These are phyloP conservation scores for Lates japonicus DNA, from an alignment of 2,797 vertebrate species.

Conservation along the genomic window DNA sequence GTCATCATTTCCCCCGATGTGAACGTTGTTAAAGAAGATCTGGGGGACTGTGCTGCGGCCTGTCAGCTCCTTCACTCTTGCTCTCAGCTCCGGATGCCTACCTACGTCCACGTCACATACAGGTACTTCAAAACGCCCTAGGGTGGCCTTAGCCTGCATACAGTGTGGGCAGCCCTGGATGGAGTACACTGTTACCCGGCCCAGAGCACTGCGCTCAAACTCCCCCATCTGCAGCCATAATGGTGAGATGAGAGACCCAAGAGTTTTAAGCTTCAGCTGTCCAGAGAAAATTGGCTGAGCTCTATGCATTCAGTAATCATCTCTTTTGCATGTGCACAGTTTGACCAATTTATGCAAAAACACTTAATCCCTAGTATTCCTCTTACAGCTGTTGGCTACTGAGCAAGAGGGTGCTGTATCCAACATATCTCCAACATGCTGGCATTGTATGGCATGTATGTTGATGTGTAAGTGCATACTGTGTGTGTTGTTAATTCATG, in stretches of 20 bases:
- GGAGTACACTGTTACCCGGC: constrained; percentile 85
- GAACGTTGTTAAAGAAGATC: constrained; percentile 86
- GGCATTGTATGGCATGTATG: background rate
- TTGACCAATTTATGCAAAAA: background rate
- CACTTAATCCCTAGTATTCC: background rate
- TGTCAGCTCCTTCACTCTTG: constrained; percentile 78
- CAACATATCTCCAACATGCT: background rate
- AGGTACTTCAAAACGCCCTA: constrained; percentile 76
- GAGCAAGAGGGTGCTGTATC: background rate
- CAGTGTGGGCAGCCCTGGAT: constrained; percentile 86
- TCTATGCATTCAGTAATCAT: background rate
- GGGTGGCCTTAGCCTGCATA: constrained; percentile 80
- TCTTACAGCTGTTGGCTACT: background rate
- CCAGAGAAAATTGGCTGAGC: background rate
- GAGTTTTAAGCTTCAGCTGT: background rate
- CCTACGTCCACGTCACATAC: constrained; percentile 82
- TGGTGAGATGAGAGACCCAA: constrained; percentile 12
- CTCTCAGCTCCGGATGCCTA: constrained; percentile 75
- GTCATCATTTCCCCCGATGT: constrained; percentile 83
- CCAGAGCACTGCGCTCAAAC: constrained; percentile 55
- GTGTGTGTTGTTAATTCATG: background rate
- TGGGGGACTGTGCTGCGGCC: constrained; percentile 84
- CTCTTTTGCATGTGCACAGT: background rate
- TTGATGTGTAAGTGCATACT: background rate
- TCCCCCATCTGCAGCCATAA: constrained; percentile 79